Evolutionary conservation across 2,888 invertebrate genomes (phyloP).

Genomic region (Drosophila anomelani): DNA sequence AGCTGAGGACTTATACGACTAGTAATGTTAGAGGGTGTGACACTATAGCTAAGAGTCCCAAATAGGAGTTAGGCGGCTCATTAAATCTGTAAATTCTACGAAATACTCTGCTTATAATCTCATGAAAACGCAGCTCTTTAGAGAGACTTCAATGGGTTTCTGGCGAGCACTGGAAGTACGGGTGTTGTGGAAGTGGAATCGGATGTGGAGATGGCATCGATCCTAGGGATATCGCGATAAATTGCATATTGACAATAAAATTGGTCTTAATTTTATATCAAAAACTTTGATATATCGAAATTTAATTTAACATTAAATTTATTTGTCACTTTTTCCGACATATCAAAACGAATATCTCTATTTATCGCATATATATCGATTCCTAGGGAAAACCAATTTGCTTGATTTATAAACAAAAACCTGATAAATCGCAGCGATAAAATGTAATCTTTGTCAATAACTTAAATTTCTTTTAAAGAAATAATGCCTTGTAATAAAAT

Average conservation of each 20-base stretch:
- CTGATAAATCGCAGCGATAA: slow-evolving; percentile 3
- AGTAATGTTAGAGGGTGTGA: slow-evolving; percentile 42
- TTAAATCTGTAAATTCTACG: slow-evolving; percentile 13
- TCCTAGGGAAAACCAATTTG: neutral
- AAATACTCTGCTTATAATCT: slow-evolving; percentile 43
- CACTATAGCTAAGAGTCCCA: slow-evolving; percentile 32
- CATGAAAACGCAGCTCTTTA: slow-evolving; percentile 21
- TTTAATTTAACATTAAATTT: neutral
- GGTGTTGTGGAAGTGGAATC: slow-evolving; percentile 9
- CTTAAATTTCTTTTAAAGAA: neutral
- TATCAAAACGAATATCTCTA: neutral
- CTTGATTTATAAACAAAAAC: slow-evolving; percentile 1
- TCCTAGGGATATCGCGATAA: neutral
- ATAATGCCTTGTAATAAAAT: neutral
- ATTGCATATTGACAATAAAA: too few relatives aligned
- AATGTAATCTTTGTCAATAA: neutral
- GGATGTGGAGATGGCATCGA: neutral
- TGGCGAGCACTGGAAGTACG: slow-evolving; percentile 31
- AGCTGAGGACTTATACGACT: slow-evolving; percentile 38
- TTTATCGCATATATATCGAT: neutral
- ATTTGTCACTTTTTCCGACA: neutral
- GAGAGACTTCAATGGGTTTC: slow-evolving; percentile 24
- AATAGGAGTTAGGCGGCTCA: neutral
- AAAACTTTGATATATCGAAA: neutral
- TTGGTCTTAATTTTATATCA: too few relatives aligned